These are phyloP conservation scores for Brienomyrus longianalis DNA, from an alignment of 2,113 vertebrate genomes.

Conservation along the genomic window DNA sequence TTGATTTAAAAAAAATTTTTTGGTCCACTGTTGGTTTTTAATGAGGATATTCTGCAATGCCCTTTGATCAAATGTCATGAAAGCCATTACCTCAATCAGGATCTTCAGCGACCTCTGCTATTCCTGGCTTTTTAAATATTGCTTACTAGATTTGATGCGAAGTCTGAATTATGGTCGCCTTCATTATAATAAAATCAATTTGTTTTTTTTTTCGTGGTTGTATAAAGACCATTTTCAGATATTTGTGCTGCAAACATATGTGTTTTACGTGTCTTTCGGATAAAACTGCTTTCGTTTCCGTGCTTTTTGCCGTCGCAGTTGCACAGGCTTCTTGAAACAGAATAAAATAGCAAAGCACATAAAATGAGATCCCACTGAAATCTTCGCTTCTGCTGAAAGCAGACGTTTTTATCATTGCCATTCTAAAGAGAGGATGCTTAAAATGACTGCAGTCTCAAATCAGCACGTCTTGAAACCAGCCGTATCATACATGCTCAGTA, in stretches of 20 bases:
- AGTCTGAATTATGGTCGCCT: neutral
- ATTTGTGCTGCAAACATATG: neutral
- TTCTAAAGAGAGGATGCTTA: neutral
- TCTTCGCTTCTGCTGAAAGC: neutral
- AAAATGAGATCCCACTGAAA: neutral
- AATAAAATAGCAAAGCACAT: neutral
- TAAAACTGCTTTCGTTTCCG: neutral
- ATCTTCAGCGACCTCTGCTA: neutral
- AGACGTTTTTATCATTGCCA: neutral
- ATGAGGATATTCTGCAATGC: slow-evolving; percentile 1
- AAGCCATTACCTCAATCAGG: neutral
- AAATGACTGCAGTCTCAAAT: neutral
- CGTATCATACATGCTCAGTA: neutral
- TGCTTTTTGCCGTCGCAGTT: neutral
- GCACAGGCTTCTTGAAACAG: neutral
- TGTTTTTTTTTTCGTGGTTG: neutral
- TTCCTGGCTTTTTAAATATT: neutral
- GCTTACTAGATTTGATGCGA: neutral
- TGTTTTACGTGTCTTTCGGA: neutral
- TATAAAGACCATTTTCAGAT: neutral
- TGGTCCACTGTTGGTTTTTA: slow-evolving; percentile 1
- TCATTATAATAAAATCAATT: neutral
- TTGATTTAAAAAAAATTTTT: neutral
- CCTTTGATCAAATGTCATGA: neutral
- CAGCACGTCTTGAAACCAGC: neutral